Evolutionary conservation across 2,888 invertebrate species (phyloP).

Genomic region (Eueremaeus valkanovi): DNA sequence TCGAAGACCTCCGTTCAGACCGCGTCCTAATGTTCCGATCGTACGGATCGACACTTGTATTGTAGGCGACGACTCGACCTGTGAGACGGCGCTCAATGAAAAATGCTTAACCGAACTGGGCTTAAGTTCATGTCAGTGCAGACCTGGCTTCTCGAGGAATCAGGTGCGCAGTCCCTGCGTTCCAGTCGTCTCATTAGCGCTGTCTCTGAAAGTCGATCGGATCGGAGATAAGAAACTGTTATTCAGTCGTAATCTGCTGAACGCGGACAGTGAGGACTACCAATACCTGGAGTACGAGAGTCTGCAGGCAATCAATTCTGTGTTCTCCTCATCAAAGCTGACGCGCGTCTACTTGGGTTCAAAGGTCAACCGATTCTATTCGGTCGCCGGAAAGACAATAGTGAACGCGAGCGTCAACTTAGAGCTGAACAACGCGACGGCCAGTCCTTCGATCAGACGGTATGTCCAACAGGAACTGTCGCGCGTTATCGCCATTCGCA

Average conservation of each 20-base stretch:
- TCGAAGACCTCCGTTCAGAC: conserved; percentile 44
- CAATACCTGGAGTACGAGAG: conserved; percentile 79
- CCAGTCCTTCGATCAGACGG: conserved; percentile 63
- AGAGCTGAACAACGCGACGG: conserved; percentile 59
- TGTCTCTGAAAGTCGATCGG: conserved; percentile 75
- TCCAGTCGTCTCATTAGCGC: conserved; percentile 69
- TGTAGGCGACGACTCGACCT: conserved; percentile 85
- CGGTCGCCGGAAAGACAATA: conserved; percentile 65
- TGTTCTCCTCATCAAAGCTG: conserved; percentile 86
- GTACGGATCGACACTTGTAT: conserved; percentile 84
- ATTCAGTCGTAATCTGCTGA: conserved; percentile 65
- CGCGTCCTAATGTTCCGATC: conserved; percentile 42
- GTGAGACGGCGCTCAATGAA: conserved; percentile 80
- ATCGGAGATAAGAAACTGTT: conserved; percentile 72
- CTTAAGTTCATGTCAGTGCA: conserved; percentile 81
- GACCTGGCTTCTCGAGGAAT: conserved; percentile 65
- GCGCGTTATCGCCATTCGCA: conserved; percentile 73
- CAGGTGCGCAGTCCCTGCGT: conserved; percentile 72
- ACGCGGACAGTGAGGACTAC: conserved; percentile 73
- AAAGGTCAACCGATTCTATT: conserved; percentile 70
- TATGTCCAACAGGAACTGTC: conserved; percentile 78
- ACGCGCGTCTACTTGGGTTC: conserved; percentile 79
- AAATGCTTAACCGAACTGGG: conserved; percentile 78
- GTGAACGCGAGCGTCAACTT: conserved; percentile 70
- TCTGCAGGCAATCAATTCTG: conserved; percentile 81